A percentile compares a stretch with the other conserved stretches of the same genome.
Conservation (phyloP, 2,888 invertebrate genomes). For the Strigamia transsilvanica region DNA sequence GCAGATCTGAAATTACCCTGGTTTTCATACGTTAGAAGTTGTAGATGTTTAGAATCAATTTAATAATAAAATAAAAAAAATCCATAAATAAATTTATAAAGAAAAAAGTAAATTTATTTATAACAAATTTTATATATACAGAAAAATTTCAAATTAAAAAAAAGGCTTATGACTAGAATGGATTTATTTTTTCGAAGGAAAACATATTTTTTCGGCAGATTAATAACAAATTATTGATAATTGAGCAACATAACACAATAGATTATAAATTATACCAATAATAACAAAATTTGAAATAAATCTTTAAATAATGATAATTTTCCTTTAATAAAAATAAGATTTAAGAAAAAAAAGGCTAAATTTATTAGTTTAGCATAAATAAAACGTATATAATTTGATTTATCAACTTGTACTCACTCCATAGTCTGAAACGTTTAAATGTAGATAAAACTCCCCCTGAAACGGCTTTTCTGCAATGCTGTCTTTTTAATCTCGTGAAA, state of each 20-base stretch:
- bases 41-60: background rate
- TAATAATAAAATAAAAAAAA: background rate
- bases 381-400: background rate
- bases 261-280: background rate
- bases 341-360: no score
- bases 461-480: background rate
- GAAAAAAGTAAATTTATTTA: conserved; percentile 11
- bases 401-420: background rate
- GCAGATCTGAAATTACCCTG: no score
- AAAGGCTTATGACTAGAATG: background rate
- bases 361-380: background rate
- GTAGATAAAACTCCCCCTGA: conserved; percentile 15
- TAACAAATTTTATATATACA: background rate
- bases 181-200: background rate
- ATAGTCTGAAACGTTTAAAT: background rate
- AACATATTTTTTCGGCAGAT: background rate
- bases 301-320: no score
- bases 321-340: no score
- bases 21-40: no score
- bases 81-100: background rate
- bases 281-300: no score
- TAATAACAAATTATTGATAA: background rate
- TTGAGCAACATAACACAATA: background rate
- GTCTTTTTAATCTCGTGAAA: background rate
- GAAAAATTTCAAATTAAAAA: background rate